These are phyloP conservation scores for Gastracanthus pulcherrimus DNA, from an alignment of 2,888 invertebrate genomes.

Conservation along the genomic window DNA sequence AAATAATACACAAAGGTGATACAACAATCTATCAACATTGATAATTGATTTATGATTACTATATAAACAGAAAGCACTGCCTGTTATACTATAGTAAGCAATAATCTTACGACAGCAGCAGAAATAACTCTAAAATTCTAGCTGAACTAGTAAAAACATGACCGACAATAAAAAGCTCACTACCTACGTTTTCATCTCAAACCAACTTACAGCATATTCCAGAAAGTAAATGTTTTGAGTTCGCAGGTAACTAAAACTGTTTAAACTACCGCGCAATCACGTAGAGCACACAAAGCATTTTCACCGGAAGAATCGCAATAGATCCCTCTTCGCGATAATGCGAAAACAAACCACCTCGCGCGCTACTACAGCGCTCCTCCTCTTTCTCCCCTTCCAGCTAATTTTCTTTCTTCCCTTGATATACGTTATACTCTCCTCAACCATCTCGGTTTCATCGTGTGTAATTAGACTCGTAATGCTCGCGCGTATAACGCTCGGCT, in stretches of 20 bases:
- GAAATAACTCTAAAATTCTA: no score
- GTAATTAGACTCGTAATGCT: constrained; percentile 32
- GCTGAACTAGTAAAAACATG: no score
- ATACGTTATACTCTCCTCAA: not conserved
- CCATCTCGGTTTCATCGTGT: not conserved
- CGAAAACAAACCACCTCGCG: not conserved
- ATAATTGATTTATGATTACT: no score
- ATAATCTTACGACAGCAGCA: no score
- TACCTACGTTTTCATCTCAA: not conserved
- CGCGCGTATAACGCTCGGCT: not conserved
- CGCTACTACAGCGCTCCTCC: not conserved
- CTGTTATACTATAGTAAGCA: no score
- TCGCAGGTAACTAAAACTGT: not conserved
- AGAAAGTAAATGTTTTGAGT: not conserved
- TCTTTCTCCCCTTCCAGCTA: not conserved
- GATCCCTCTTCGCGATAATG: not conserved
- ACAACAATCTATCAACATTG: no score
- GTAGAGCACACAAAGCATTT: not conserved
- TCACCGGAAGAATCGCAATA: constrained; percentile 1
- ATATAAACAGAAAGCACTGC: no score
- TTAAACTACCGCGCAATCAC: not conserved
- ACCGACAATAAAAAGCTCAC: not conserved
- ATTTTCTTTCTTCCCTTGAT: not conserved
- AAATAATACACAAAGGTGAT: no score
- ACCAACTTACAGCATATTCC: no score